Percentiles rank a stretch among this genome's conserved stretches.
phyloP scores from a whole-genome alignment of 2,888 invertebrate genomes.

The Dione vanillae region DNA sequence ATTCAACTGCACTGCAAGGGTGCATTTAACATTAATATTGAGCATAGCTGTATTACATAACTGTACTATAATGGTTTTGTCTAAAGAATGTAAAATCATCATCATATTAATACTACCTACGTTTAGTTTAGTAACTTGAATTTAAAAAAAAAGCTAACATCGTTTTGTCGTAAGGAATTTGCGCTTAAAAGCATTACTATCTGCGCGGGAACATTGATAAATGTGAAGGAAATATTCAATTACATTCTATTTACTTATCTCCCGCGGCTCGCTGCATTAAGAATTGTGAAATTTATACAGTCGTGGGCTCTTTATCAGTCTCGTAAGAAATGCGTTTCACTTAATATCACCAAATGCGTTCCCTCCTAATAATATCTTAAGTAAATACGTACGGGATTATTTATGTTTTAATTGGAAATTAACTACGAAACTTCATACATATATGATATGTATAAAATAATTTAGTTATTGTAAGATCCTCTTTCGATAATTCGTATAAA shows the following conservation, averaged over 20 bases:
- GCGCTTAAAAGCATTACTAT: constrained; percentile 51
- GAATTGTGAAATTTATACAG: constrained; percentile 44
- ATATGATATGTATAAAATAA: too few relatives aligned
- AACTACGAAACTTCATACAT: too few relatives aligned
- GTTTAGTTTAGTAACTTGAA: neutral
- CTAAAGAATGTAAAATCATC: too few relatives aligned
- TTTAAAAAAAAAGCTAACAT: constrained; percentile 5
- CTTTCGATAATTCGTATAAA: too few relatives aligned
- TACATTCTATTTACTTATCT: constrained; percentile 44
- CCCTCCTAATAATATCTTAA: constrained; percentile 36
- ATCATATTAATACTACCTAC: neutral
- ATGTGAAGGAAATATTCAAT: constrained; percentile 44
- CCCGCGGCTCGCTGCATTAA: constrained; percentile 41
- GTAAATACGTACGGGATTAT: constrained; percentile 26
- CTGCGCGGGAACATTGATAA: constrained; percentile 45
- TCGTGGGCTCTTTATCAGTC: constrained; percentile 37
- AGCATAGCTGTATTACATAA: too few relatives aligned
- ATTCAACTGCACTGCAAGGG: too few relatives aligned
- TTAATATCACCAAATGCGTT: constrained; percentile 42
- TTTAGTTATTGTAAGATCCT: too few relatives aligned
- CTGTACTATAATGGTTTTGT: too few relatives aligned
- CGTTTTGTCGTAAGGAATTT: constrained; percentile 40
- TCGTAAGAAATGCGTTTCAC: constrained; percentile 43
- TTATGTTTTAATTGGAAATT: constrained; percentile 25
- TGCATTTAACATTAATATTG: too few relatives aligned